Base-by-base conservation (phyloP, 2,888 invertebrate genomes). In the Therioaphis trifolii region DNA sequence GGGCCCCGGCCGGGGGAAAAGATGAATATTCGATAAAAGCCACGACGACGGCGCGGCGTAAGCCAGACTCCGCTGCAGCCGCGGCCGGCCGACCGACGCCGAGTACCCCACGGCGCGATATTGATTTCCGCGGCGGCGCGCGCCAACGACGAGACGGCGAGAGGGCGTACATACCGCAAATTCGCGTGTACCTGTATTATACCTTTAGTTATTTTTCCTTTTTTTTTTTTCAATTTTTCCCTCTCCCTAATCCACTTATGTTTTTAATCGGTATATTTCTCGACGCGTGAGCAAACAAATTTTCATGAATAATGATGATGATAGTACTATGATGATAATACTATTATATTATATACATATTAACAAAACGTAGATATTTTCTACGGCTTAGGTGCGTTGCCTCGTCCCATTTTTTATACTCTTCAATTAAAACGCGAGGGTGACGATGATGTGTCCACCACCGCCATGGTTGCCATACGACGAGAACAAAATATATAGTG, bases 391-490 rank as follows among this genome's bases (percentile, higher is more conserved):
- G n/a, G n/a, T n/a, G n/a, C n/a, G n/a, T n/a, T n/a, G n/a, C n/a
- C n/a, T n/a, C n/a, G n/a, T n/a, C 49, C n/a, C 4, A 5, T 12
- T 29, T 21, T 1, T 55, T 74, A 40, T 24, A 40, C 24, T 40
- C 74, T 58, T 75, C 40, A 75, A 75, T 75, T 75, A 58, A 75
- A 75, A 75, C 24, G 58, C 12, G 24, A 58, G 40, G 14, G 58
- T n/a, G n/a, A n/a, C n/a, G n/a, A n/a, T n/a, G n/a, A n/a, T n/a
- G n/a, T 40, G 18, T 75, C 40, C 24, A 58, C 58, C 40, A 4
- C 21, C 35, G 74, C 40, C 18, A 5, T 24, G 40, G n/a, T n/a
- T n/a, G n/a, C n/a, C n/a, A n/a, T n/a, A n/a, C n/a, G n/a, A n/a
- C n/a, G 2, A 75, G 58, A 58, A 75, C 40, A 74, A 55, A n/a